Conservation (phyloP, 2,888 invertebrate species). For the Stratiomys singularior region DNA sequence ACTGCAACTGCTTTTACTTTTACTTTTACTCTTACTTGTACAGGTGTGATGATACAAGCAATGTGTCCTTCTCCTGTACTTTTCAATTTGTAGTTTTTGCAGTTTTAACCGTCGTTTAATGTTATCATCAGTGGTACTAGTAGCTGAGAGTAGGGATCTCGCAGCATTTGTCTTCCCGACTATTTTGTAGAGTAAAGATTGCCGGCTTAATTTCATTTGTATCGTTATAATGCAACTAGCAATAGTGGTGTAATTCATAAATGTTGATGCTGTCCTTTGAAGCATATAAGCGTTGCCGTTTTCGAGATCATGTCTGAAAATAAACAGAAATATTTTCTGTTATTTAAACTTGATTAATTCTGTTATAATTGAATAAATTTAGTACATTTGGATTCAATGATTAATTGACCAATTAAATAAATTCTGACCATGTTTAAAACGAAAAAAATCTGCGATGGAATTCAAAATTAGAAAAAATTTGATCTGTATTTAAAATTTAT, state of each 20-base stretch:
- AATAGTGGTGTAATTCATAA: neutral
- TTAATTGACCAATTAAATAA: too few relatives aligned
- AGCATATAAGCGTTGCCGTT: neutral
- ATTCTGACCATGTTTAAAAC: too few relatives aligned
- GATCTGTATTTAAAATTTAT: too few relatives aligned
- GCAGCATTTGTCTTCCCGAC: slow-evolving; percentile 29
- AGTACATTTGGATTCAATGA: too few relatives aligned
- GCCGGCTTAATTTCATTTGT: slow-evolving; percentile 25
- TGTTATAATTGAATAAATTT: too few relatives aligned
- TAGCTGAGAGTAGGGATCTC: neutral
- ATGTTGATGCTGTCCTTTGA: neutral
- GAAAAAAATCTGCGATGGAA: too few relatives aligned
- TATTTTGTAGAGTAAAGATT: slow-evolving; percentile 19
- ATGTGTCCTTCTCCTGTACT: slow-evolving; percentile 11
- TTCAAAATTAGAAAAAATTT: too few relatives aligned
- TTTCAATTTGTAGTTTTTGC: slow-evolving; percentile 4
- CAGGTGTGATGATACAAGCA: slow-evolving; percentile 6
- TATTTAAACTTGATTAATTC: neutral
- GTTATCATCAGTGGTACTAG: neutral
- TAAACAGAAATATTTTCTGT: neutral
- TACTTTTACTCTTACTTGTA: neutral
- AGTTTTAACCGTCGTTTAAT: neutral
- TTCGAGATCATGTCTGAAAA: slow-evolving; percentile 6
- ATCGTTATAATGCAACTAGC: neutral
- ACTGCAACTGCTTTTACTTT: too few relatives aligned